These are phyloP conservation scores for Tympanuchus pallidicinctus DNA, from an alignment of 2,113 vertebrate genomes.

Conservation along the genomic window DNA sequence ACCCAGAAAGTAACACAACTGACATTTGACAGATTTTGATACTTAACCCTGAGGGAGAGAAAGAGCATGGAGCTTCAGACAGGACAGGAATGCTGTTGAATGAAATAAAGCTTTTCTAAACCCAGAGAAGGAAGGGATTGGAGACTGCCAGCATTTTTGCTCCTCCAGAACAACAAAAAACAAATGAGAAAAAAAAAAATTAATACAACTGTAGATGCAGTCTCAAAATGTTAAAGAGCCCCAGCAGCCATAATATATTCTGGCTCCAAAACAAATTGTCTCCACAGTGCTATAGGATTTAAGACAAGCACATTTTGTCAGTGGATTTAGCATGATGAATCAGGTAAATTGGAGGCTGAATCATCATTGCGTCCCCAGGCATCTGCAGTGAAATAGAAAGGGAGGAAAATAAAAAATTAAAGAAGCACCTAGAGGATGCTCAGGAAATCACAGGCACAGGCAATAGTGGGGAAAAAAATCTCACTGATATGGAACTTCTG, in stretches of 20 bases:
- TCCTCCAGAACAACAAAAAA: not conserved
- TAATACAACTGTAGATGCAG: not conserved
- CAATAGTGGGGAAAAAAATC: not conserved
- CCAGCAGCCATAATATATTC: not conserved
- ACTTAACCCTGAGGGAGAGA: not conserved
- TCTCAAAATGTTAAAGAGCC: not conserved
- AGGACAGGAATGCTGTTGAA: not conserved
- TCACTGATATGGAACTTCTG: not conserved
- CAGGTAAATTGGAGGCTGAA: constrained; percentile 51
- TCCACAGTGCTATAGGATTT: not conserved
- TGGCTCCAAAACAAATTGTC: constrained; percentile 25
- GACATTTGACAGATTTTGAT: not conserved
- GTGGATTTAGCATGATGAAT: constrained; percentile 41
- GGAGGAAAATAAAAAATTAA: not conserved
- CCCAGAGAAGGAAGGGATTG: not conserved
- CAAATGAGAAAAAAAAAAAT: not conserved
- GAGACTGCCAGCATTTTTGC: not conserved
- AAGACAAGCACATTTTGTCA: constrained; percentile 17
- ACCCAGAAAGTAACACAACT: not conserved
- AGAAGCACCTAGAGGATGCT: not conserved
- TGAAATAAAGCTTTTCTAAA: not conserved
- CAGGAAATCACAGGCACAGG: not conserved
- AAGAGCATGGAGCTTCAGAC: not conserved
- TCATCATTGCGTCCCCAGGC: constrained; percentile 17
- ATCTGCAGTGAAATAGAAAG: not conserved